Evolutionary conservation across 2,888 invertebrate genomes (phyloP), one percentile per base, ranked within the genome.

Genomic region (Oscheius onirici): DNA sequence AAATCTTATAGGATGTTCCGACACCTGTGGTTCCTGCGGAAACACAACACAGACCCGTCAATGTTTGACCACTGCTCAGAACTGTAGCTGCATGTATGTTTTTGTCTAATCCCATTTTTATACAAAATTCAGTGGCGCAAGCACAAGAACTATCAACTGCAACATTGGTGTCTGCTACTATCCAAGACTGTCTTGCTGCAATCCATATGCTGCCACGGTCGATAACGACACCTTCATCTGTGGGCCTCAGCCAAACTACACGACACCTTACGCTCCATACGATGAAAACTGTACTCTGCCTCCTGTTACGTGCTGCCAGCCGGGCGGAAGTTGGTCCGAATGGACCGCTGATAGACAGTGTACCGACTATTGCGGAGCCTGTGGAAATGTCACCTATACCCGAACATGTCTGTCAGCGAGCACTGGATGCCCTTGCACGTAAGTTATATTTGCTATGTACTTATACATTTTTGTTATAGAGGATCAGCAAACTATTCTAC

Each of bases 351-450:
- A 3, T 24, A n/a, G n/a, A n/a, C 69, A 72, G 40, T 79, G 79
- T 51, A n/a, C n/a, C 17, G 79, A 79, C 28, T 77, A 74, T n/a
- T n/a, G n/a, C n/a, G n/a, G n/a, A n/a, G n/a, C n/a, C n/a, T n/a
- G n/a, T n/a, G n/a, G n/a, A n/a, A 73, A 74, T 46, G 52, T 73
- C 8, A 77, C 77, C 3, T 55, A 67, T n/a, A 73, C 75, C 8
- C 52, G 79, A 24, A 76, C 76, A 2, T 79, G 79, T 51, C 40
- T 67, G 3, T 79, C 79, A 2, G 69, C 57, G 49, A 58, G 60
- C 1, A 60, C 46, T 44, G 78, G 78, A 43, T 79, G 79, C 52
- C 71, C 71, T 17, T 79, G 79, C 75, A 74, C 54, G 72, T 78
- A 61, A 63, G 69, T 22, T 49, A 13, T 49, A 49, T 13, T 43